Conservation (phyloP, 53 echinoderm and acorn worm species). For the Echinometra lucunter region DNA sequence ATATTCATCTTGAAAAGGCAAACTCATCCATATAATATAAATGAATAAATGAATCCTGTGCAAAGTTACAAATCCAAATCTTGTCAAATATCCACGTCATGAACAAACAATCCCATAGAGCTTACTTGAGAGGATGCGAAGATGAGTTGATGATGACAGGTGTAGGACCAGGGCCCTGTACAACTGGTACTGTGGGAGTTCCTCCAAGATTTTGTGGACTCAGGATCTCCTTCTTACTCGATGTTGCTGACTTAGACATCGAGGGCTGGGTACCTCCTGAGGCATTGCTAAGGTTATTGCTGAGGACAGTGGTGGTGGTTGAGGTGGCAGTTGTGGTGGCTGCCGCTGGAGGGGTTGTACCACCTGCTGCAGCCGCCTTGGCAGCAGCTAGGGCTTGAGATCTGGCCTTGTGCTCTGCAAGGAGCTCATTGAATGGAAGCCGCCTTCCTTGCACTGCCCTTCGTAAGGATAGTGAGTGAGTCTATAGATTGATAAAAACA, state of each 20-base stretch:
- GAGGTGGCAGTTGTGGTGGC: background rate
- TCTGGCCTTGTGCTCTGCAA: conserved; percentile 91
- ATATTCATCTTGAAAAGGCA: background rate
- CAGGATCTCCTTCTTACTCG: conserved; percentile 57
- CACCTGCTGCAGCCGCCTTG: conserved; percentile 69
- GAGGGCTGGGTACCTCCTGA: conserved; percentile 52
- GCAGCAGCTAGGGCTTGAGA: conserved; percentile 85
- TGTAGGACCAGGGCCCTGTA: conserved; percentile 34
- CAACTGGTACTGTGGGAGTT: conserved; percentile 66
- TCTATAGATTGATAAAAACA: conserved; percentile 66
- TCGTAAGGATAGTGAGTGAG: conserved; percentile 92
- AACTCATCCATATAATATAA: background rate
- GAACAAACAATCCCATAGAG: background rate
- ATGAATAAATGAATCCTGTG: background rate
- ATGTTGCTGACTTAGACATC: background rate
- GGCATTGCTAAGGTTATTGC: conserved; percentile 60
- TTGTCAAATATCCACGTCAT: background rate
- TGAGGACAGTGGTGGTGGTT: conserved; percentile 30
- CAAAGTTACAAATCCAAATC: background rate
- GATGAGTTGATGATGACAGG: conserved; percentile 46
- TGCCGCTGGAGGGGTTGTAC: background rate
- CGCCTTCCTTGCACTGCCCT: conserved; percentile 88
- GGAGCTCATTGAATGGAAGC: conserved; percentile 91
- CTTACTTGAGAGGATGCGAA: conserved; percentile 69
- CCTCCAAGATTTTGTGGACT: conserved; percentile 71